phyloP scores from a whole-genome alignment of 2,113 vertebrate species.

The Lycaon pictus region DNA sequence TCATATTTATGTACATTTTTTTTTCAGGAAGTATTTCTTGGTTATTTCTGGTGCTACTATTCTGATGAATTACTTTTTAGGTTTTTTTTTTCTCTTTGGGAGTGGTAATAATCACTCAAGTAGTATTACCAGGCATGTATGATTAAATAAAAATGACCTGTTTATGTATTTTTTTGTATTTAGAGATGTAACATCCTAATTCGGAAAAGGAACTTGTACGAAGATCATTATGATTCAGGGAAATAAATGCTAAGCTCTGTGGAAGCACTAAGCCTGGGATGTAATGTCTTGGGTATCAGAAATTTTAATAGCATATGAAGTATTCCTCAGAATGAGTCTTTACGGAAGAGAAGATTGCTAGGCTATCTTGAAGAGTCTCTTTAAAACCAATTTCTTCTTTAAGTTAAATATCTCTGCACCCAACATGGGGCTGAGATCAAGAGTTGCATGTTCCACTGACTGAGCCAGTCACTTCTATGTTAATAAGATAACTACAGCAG shows the following conservation, averaged over 20 bases:
- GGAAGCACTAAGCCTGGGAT: background rate
- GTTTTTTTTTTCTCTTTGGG: background rate
- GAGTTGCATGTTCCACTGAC: background rate
- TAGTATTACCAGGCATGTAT: background rate
- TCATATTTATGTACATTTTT: background rate
- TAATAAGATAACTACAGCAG: background rate
- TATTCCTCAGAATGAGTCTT: background rate
- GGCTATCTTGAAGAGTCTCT: background rate
- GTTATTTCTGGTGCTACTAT: background rate
- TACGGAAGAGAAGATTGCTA: background rate
- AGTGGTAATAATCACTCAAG: background rate
- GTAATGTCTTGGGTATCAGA: background rate
- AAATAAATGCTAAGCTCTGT: background rate
- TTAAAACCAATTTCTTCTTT: too few relatives aligned
- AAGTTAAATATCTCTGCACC: background rate
- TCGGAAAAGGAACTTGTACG: background rate
- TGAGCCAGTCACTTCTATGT: background rate
- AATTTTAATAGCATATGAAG: background rate
- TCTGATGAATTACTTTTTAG: background rate
- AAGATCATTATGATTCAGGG: background rate
- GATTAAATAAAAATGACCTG: background rate
- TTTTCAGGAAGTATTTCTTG: conserved; percentile 2
- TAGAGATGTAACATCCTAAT: background rate
- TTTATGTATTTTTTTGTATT: conserved; percentile 25
- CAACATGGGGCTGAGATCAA: background rate